phyloP scores from a whole-genome alignment of 2,888 invertebrate genomes.

The Zele albiditarsus region DNA sequence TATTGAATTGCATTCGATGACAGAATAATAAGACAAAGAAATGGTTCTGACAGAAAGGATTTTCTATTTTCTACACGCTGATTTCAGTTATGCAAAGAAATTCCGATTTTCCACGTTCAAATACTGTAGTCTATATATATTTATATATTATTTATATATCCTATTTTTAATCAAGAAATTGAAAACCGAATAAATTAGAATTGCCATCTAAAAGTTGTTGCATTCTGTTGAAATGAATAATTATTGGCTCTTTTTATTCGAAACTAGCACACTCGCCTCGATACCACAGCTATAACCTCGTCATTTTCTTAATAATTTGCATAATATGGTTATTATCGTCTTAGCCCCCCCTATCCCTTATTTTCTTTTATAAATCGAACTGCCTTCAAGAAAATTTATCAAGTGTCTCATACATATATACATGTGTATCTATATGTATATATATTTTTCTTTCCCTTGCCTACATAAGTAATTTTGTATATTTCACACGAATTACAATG shows the following conservation, averaged over 20 bases:
- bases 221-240: conserved; percentile 61
- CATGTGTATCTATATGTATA: neutral
- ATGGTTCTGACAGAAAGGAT: neutral
- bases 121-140: conserved; percentile 9
- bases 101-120: conserved; percentile 16
- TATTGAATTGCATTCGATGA: conserved; percentile 2
- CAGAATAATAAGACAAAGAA: neutral
- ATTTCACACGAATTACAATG: neutral
- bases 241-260: conserved; percentile 47
- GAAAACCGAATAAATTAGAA: conserved; percentile 40
- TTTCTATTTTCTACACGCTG: neutral
- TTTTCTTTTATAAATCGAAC: conserved; percentile 47
- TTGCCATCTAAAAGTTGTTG: conserved; percentile 60
- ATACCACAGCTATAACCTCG: conserved; percentile 43
- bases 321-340: conserved; percentile 38
- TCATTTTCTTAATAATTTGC: conserved; percentile 35
- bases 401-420: conserved; percentile 15
- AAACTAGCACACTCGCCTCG: conserved; percentile 58
- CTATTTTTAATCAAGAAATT: neutral
- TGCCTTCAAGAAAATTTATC: conserved; percentile 43
- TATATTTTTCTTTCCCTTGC: neutral
- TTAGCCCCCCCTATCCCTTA: conserved; percentile 15
- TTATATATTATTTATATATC: neutral
- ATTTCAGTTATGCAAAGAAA: conserved; percentile 12
- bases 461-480: conserved; percentile 12